A percentile compares a stretch with the other conserved stretches of the same genome.
Evolutionary conservation across 2,113 vertebrate species (phyloP).

Genomic region (Cephalophus harveyi): DNA sequence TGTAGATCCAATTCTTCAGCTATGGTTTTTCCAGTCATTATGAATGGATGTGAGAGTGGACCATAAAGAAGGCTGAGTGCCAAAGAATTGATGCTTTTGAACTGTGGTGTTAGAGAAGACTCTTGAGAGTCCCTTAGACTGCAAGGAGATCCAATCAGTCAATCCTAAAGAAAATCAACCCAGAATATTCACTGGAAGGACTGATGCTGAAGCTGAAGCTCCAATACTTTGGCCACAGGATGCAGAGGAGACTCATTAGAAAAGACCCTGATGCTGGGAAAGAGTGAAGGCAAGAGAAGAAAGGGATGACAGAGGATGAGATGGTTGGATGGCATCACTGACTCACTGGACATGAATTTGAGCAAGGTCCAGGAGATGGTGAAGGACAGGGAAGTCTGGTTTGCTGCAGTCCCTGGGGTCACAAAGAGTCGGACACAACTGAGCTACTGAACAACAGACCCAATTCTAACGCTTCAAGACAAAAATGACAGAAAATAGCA

Average conservation of each 20-base stretch:
- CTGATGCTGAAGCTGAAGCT: background rate
- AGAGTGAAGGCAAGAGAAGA: background rate
- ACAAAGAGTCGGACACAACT: background rate
- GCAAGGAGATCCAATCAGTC: background rate
- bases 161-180: background rate
- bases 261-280: background rate
- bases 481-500: slow-evolving; percentile 58
- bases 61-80: background rate
- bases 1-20: background rate
- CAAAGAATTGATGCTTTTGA: background rate
- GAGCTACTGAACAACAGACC: background rate
- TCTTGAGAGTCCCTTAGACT: background rate
- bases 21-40: background rate
- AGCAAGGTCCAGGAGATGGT: background rate
- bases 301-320: background rate
- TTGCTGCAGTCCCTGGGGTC: background rate
- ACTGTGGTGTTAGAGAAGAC: background rate
- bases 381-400: background rate
- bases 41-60: background rate
- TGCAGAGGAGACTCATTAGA: background rate
- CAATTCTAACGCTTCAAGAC: slow-evolving; percentile 42
- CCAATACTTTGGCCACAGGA: background rate
- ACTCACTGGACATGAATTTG: background rate
- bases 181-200: background rate
- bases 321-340: background rate